These are phyloP conservation scores for Lophochroa leadbeateri DNA, from an alignment of 2,113 vertebrate species.

Conservation along the genomic window DNA sequence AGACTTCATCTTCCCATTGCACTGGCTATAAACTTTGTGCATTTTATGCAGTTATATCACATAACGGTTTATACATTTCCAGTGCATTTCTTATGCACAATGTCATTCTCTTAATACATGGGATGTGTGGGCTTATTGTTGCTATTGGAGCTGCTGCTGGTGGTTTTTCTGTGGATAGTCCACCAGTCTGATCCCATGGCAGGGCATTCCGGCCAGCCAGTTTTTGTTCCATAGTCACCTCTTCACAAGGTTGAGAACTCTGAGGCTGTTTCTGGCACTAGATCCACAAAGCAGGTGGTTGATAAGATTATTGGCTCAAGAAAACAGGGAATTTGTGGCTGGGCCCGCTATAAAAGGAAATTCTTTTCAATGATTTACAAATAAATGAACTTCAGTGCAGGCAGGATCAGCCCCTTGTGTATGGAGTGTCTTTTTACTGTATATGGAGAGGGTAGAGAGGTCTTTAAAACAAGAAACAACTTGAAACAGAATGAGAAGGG, in stretches of 20 bases:
- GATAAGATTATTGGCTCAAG: conserved; percentile 46
- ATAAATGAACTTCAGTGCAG: background rate
- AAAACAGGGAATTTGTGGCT: conserved; percentile 31
- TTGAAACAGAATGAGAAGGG: background rate
- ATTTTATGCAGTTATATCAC: background rate
- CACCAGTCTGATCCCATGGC: background rate
- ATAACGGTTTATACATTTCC: background rate
- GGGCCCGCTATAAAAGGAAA: conserved; percentile 24
- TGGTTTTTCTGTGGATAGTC: background rate
- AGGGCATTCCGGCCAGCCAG: background rate
- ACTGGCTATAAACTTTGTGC: rapidly evolving
- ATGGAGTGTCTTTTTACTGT: conserved; percentile 15
- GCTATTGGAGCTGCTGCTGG: background rate
- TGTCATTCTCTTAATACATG: background rate
- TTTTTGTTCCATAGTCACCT: background rate
- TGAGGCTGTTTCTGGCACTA: background rate
- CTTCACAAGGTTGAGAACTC: background rate
- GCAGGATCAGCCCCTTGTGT: background rate
- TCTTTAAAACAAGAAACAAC: conserved; percentile 34
- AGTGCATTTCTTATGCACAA: background rate
- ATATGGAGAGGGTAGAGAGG: conserved; percentile 11
- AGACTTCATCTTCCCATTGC: background rate
- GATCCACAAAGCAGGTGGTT: conserved; percentile 23
- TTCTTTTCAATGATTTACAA: conserved; percentile 38
- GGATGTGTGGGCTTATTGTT: background rate